phyloP scores from a whole-genome alignment of 2,113 vertebrate genomes.

The Melanerpes aurifrons region DNA sequence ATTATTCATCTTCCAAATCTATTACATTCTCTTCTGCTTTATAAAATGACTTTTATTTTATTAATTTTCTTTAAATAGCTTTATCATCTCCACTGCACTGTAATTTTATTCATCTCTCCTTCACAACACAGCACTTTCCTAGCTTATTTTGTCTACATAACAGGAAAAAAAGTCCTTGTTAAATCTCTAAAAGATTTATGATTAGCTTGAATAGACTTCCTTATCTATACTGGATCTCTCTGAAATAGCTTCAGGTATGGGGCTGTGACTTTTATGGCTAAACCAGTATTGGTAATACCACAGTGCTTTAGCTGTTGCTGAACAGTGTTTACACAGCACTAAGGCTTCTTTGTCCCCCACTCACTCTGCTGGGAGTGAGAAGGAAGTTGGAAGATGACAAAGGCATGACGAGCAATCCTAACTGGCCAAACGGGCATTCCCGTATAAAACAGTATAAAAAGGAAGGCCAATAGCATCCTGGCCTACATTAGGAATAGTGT shows the following conservation, averaged over 20 bases:
- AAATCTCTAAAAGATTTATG: too few relatives aligned
- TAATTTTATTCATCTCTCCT: not conserved
- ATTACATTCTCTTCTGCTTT: not conserved
- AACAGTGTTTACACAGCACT: too few relatives aligned
- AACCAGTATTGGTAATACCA: not conserved
- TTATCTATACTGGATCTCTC: not conserved
- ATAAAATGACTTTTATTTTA: not conserved
- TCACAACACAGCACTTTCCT: not conserved
- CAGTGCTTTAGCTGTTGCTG: not conserved
- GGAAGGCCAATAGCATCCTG: too few relatives aligned
- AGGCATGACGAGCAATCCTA: fast-evolving
- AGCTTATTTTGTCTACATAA: not conserved
- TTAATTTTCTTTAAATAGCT: not conserved
- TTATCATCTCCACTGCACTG: not conserved
- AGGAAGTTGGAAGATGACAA: not conserved
- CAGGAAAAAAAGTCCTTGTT: not conserved
- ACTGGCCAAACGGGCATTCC: not conserved
- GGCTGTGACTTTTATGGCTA: not conserved
- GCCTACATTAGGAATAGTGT: too few relatives aligned
- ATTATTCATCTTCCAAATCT: not conserved
- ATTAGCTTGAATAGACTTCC: not conserved
- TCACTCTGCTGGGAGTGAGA: not conserved
- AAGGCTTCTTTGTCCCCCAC: too few relatives aligned
- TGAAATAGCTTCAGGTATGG: not conserved
- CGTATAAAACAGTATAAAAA: not conserved